Base-by-base conservation (phyloP, 2,113 vertebrate species). In the Daubentonia madagascariensis region DNA sequence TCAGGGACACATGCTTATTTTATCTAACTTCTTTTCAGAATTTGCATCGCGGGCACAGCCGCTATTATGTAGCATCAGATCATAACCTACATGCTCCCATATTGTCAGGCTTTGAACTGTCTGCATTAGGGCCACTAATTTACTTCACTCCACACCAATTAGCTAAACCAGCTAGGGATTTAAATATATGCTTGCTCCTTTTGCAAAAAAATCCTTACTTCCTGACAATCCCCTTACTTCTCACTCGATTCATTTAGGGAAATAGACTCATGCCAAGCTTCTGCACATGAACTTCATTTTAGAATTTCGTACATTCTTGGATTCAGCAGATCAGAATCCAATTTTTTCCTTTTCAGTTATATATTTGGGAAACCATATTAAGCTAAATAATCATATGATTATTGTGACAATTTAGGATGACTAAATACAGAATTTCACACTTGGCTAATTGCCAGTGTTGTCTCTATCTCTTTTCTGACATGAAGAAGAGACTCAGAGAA, bases 171-270 rank as follows among this genome's bases (percentile, higher is more conserved):
- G 22, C 63, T 48, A 80, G 90, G 28, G 75, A 85, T 87, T 72
- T 97, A 95, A 96, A 96, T 87, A 97, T 85, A 92, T 43, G 11
- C 79, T 94, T 86, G 35, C n/a, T 94, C 37, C 86, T 89, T 97
- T 93, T 81, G 63, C 45, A 84, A 96, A 93, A 93, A 79, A 89
- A 17, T 48, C 54, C n/a, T 45, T 50, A 52, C 61, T 96, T 97
- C 78, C 83, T 96, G 96, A 96, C 50, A 90, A 54, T 87, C 45
- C 8, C 40, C 40, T 23, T 28, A 72, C 76, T 96, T 93, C 75
- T 93, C n/a, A 7, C 54, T 89, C 45, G 93, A 92, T 96, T 59
- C 80, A 76, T 92, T 95, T 94, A 92, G 80, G 54, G 87, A 87
- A 84, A 92, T 83, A 80, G 22, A 75, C 32, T 48, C 84, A 81